Conservation (phyloP, 2,888 invertebrate species). For the Brachyopa scutellaris region DNA sequence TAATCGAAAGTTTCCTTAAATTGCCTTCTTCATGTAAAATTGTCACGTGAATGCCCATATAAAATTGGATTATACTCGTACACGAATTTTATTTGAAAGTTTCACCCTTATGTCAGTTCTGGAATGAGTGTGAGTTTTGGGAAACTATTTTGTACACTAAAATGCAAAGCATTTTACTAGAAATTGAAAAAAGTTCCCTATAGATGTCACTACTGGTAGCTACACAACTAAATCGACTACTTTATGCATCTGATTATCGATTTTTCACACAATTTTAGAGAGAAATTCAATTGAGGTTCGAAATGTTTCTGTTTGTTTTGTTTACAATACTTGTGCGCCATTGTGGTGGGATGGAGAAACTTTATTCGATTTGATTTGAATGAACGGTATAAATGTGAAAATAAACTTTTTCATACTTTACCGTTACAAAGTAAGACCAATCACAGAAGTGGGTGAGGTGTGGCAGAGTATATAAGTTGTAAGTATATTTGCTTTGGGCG, state of each 20-base stretch:
- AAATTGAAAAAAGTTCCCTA: constrained; percentile 53
- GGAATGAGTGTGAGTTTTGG: constrained; percentile 27
- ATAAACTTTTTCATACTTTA: neutral
- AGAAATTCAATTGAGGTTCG: constrained; percentile 23
- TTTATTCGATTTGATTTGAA: constrained; percentile 29
- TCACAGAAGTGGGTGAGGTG: no score
- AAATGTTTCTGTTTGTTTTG: neutral
- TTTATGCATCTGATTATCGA: constrained; percentile 22
- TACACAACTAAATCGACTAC: neutral
- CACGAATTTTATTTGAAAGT: neutral
- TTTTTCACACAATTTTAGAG: constrained; percentile 33
- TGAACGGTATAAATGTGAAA: constrained; percentile 14
- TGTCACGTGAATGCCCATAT: constrained; percentile 23
- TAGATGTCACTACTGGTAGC: constrained; percentile 46
- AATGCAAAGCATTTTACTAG: constrained; percentile 22
- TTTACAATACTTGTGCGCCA: neutral
- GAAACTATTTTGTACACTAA: constrained; percentile 1
- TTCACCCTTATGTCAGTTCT: constrained; percentile 11
- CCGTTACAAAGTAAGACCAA: no score
- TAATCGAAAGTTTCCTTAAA: no score
- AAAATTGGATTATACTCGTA: no score
- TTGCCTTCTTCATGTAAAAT: constrained; percentile 8
- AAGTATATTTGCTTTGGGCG: neutral
- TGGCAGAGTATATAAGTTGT: neutral
- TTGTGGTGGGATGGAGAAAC: neutral